A percentile compares a stretch with the other conserved stretches of the same genome.
phyloP scores from a whole-genome alignment of 2,113 vertebrate genomes.

The Heterochromis multidens region DNA sequence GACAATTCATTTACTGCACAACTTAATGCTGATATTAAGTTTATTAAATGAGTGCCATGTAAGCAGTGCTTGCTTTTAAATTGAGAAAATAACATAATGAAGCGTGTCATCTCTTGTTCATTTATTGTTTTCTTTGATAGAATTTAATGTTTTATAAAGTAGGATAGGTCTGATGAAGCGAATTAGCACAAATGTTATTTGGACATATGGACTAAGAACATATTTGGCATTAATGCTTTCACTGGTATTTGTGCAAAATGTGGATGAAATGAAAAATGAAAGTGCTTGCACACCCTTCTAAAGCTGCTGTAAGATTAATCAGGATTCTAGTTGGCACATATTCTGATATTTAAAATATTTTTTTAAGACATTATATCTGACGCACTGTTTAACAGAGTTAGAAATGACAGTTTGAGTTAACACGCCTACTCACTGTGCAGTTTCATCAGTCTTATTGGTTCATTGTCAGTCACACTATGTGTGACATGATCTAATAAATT shows the following conservation, averaged over 20 bases:
- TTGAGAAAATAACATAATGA: background rate
- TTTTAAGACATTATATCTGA: background rate
- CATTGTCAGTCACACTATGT: background rate
- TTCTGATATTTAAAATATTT: rapidly evolving
- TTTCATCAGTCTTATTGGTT: background rate
- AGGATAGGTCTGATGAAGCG: rapidly evolving
- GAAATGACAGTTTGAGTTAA: background rate
- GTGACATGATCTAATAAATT: background rate
- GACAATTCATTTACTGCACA: background rate
- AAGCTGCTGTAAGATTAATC: background rate
- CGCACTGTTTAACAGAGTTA: background rate
- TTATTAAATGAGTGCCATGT: background rate
- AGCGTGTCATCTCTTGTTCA: background rate
- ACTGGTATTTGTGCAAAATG: background rate
- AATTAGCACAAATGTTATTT: background rate
- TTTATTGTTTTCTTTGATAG: background rate
- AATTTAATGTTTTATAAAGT: background rate
- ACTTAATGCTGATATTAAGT: background rate
- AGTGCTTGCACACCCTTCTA: background rate
- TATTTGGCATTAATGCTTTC: background rate
- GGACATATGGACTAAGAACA: too few species aligned
- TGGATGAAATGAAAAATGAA: background rate
- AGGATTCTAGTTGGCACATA: background rate
- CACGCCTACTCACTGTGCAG: background rate
- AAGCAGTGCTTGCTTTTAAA: background rate